Conservation (phyloP, 2,888 invertebrate genomes). For the Rhingia campestris region DNA sequence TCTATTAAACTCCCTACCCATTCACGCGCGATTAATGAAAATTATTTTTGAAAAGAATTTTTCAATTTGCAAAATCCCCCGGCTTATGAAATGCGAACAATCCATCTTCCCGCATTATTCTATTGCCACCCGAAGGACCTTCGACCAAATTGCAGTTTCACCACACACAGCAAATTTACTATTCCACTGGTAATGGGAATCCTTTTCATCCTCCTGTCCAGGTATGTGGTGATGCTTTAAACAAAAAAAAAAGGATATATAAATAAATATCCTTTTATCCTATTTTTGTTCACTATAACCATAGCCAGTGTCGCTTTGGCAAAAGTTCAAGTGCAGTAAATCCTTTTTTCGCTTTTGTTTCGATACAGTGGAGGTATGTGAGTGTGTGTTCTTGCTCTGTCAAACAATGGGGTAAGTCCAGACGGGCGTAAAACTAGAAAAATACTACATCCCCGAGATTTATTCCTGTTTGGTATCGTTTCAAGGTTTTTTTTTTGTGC, state of each 20-base stretch:
- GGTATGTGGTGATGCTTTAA: constrained; percentile 37
- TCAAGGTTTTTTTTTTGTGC: constrained; percentile 56
- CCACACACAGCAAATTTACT: constrained; percentile 34
- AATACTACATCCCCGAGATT: constrained; percentile 41
- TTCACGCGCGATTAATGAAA: constrained; percentile 57
- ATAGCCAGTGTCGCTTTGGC: constrained; percentile 44
- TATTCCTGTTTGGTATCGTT: constrained; percentile 70
- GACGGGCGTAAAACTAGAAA: constrained; percentile 60
- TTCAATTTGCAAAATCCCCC: constrained; percentile 67
- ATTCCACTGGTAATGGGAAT: not conserved
- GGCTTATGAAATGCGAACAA: constrained; percentile 22
- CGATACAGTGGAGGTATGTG: constrained; percentile 37
- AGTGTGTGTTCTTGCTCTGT: not conserved
- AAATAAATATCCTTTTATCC: constrained; percentile 59
- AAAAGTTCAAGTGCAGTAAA: constrained; percentile 71
- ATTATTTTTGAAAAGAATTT: constrained; percentile 51
- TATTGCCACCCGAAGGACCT: constrained; percentile 4
- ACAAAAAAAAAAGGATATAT: constrained; percentile 69
- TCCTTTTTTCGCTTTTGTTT: constrained; percentile 69
- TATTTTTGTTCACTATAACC: no score
- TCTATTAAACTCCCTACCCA: constrained; percentile 13
- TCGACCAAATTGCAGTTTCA: constrained; percentile 13
- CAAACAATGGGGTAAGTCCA: constrained; percentile 46
- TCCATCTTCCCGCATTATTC: constrained; percentile 7
- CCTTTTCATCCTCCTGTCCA: not conserved